These are phyloP conservation scores for Troides oblongomaculatus DNA, from an alignment of 2,888 invertebrate genomes.

Conservation along the genomic window DNA sequence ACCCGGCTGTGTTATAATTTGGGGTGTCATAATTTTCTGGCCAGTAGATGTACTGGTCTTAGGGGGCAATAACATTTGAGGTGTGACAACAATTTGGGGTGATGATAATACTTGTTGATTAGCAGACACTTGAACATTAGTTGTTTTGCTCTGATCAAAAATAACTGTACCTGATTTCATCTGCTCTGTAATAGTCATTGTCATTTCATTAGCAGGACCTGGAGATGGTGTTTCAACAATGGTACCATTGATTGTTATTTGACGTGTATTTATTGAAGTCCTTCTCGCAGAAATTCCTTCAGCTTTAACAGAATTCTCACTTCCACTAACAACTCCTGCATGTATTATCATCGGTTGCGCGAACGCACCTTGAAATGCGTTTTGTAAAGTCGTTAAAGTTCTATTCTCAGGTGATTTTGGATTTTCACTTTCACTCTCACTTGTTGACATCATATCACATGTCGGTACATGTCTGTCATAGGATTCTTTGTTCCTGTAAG, in stretches of 20 bases:
- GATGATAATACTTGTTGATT: conserved; percentile 72
- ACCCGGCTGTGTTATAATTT: conserved; percentile 71
- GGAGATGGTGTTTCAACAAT: conserved; percentile 78
- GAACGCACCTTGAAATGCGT: conserved; percentile 74
- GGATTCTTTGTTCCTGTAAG: conserved; percentile 90
- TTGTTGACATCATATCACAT: conserved; percentile 89
- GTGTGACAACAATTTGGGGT: conserved; percentile 75
- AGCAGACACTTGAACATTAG: conserved; percentile 71
- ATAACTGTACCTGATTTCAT: conserved; percentile 74
- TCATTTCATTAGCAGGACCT: conserved; percentile 73
- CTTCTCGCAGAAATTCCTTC: conserved; percentile 72
- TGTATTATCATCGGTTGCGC: conserved; percentile 76
- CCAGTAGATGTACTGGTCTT: conserved; percentile 64
- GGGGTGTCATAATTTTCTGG: conserved; percentile 69
- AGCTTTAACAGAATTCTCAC: conserved; percentile 72
- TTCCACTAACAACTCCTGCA: conserved; percentile 69
- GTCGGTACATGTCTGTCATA: conserved; percentile 88
- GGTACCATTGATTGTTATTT: conserved; percentile 77
- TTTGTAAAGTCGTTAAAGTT: conserved; percentile 73
- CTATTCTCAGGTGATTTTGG: conserved; percentile 78
- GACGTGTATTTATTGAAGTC: conserved; percentile 75
- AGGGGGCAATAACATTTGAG: conserved; percentile 73
- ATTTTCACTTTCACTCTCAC: conserved; percentile 90
- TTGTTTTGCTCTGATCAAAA: conserved; percentile 72
- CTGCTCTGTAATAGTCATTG: conserved; percentile 75